These are phyloP conservation scores for Pseudorasbora parva DNA, from an alignment of 2,113 vertebrate species.

Conservation along the genomic window DNA sequence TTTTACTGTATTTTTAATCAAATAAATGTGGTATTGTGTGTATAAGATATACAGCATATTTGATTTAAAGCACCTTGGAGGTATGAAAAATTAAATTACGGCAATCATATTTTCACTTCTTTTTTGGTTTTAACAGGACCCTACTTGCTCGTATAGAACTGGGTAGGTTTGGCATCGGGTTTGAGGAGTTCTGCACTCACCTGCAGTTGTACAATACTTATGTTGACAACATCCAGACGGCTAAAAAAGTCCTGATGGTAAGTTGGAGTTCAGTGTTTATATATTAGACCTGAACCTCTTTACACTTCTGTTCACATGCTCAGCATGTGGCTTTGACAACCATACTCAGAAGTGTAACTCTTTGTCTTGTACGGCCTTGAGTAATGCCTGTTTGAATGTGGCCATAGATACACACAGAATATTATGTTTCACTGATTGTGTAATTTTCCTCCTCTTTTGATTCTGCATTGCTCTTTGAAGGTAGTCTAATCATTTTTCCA, in stretches of 20 bases:
- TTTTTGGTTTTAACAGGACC: constrained; percentile 57
- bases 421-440: not conserved
- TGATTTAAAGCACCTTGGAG: not conserved
- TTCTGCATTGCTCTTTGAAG: not conserved
- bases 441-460: not conserved
- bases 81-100: not conserved
- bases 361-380: not conserved
- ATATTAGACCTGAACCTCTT: not conserved
- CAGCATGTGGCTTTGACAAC: not conserved
- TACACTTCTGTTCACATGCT: too few species aligned
- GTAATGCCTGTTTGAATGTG: not conserved
- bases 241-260: constrained; percentile 83
- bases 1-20: too few species aligned
- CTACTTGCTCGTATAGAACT: constrained; percentile 81
- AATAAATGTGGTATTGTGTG: too few species aligned
- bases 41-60: not conserved
- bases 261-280: constrained; percentile 51
- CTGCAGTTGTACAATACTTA: constrained; percentile 79
- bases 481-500: not conserved
- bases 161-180: constrained; percentile 73
- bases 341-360: not conserved
- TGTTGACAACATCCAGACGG: constrained; percentile 78
- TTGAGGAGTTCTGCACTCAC: constrained; percentile 80
- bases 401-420: not conserved
- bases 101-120: not conserved